Conservation (phyloP, 2,113 vertebrate genomes). For the Triplophysa tibetana region DNA sequence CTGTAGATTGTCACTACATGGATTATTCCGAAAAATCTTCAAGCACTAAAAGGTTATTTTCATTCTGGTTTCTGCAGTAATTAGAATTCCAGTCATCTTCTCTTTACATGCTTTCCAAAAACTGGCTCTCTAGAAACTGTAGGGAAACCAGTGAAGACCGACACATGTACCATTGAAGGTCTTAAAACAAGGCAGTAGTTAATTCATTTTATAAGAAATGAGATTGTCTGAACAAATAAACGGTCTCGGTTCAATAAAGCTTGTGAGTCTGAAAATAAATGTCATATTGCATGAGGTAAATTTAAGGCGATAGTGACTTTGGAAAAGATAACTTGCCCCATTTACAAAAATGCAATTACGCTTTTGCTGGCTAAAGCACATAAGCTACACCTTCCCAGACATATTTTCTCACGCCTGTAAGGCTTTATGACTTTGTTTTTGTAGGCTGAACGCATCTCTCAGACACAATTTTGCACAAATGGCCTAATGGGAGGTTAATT, state of each 20-base stretch:
- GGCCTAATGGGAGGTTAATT: slow-evolving; percentile 24
- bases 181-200: slow-evolving; percentile 47
- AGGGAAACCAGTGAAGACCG: slow-evolving; percentile 52
- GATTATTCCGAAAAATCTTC: too few species aligned
- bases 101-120: slow-evolving; percentile 46
- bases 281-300: slow-evolving; percentile 25
- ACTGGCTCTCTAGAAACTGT: slow-evolving; percentile 53
- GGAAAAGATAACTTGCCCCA: slow-evolving; percentile 30
- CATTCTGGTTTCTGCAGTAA: too few species aligned
- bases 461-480: slow-evolving; percentile 6
- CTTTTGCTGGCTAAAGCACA: slow-evolving; percentile 9
- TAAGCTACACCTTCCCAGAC: not conserved
- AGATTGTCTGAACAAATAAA: slow-evolving; percentile 14
- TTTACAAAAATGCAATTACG: slow-evolving; percentile 35
- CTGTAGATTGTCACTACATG: too few species aligned
- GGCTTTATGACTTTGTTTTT: slow-evolving; percentile 20
- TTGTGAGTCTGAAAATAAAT: not conserved
- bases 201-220: slow-evolving; percentile 53
- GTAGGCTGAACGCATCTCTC: not conserved
- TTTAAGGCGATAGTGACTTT: slow-evolving; percentile 16
- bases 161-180: slow-evolving; percentile 16
- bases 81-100: too few species aligned
- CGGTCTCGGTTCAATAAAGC: not conserved
- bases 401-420: slow-evolving; percentile 30
- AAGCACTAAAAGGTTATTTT: too few species aligned